These are phyloP conservation scores for Brachionus koreanus DNA, from an alignment of 1,140 invertebrate species.

Conservation along the genomic window DNA sequence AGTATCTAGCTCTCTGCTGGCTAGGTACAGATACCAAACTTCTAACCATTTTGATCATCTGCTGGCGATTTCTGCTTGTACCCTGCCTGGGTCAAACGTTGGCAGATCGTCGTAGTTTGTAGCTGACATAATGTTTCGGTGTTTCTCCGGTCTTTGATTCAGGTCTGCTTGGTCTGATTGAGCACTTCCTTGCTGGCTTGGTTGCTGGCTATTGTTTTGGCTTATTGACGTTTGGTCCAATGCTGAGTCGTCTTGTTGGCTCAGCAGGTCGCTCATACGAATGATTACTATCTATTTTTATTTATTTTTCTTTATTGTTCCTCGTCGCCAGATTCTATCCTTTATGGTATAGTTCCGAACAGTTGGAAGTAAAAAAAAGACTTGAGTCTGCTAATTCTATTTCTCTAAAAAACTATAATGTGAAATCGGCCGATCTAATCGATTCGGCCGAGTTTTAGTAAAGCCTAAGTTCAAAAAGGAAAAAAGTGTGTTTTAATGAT, in stretches of 20 bases:
- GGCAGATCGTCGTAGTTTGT: background rate
- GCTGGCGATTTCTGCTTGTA: background rate
- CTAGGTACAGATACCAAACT: background rate
- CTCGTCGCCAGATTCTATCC: no score
- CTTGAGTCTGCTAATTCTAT: no score
- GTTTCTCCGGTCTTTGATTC: background rate
- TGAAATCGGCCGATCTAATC: no score
- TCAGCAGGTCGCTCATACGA: background rate
- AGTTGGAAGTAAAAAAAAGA: no score
- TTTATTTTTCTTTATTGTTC: background rate
- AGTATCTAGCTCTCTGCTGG: background rate
- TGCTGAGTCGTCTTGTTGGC: background rate
- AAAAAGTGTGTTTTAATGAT: no score
- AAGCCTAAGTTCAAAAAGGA: no score
- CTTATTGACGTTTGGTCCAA: background rate
- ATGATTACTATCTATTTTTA: background rate
- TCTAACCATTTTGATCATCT: background rate
- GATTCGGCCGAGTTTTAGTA: no score
- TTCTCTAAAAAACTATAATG: no score
- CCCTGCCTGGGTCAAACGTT: background rate
- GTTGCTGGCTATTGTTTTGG: background rate
- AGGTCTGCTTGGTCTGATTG: background rate
- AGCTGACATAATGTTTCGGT: background rate
- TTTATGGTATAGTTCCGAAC: no score
- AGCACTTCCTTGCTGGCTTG: background rate